phyloP scores from a whole-genome alignment of 2,113 vertebrate genomes.

The Phyllostomus discolor region DNA sequence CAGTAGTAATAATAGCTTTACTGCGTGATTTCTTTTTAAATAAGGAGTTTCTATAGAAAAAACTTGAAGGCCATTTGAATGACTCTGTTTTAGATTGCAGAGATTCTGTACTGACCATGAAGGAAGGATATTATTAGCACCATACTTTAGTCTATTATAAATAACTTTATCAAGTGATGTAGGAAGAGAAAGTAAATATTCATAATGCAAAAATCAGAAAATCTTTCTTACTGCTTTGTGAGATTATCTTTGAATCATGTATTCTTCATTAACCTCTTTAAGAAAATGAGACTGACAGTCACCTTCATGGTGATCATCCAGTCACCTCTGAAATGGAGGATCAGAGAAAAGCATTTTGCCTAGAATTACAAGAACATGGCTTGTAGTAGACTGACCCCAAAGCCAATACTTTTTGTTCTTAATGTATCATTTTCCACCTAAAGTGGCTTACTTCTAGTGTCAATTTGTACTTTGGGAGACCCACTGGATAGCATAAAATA shows the following conservation, averaged over 20 bases:
- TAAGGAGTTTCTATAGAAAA: neutral
- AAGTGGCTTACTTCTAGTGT: conserved; percentile 9
- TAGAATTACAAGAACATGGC: neutral
- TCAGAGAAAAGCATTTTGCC: conserved; percentile 31
- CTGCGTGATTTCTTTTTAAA: neutral
- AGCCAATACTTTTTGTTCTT: neutral
- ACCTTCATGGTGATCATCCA: neutral
- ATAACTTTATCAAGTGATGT: neutral
- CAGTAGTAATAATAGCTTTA: neutral
- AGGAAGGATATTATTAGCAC: neutral
- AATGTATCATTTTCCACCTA: neutral
- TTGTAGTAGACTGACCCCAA: neutral
- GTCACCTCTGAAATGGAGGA: neutral
- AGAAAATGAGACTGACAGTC: neutral
- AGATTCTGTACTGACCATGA: neutral
- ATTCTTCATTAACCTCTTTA: neutral
- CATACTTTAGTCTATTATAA: neutral
- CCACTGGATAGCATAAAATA: conserved; percentile 11
- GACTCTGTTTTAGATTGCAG: conserved; percentile 2
- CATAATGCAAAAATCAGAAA: neutral
- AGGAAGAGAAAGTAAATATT: neutral
- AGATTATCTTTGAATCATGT: neutral
- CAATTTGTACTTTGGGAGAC: neutral
- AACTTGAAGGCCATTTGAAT: neutral
- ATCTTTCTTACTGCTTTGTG: neutral